These are phyloP conservation scores for Cotesia chilonis DNA, from an alignment of 1,140 invertebrate genomes.

Conservation along the genomic window DNA sequence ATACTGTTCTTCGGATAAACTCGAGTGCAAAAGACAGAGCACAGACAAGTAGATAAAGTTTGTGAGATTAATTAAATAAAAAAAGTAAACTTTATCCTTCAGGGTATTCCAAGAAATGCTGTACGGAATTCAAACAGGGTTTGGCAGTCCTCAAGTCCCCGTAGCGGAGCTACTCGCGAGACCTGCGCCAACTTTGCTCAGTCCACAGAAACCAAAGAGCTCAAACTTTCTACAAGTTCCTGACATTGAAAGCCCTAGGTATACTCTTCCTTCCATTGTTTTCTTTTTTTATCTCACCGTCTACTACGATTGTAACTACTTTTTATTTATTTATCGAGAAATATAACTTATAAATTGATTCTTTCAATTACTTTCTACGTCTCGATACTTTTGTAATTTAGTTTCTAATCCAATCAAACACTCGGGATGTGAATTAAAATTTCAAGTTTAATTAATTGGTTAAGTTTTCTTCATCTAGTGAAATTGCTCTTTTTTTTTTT, in stretches of 20 bases:
- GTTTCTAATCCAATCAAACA: no score
- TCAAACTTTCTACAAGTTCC: constrained; percentile 91
- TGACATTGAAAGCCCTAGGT: constrained; percentile 74
- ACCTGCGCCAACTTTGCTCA: constrained; percentile 83
- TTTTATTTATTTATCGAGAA: not conserved
- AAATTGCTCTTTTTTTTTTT: no score
- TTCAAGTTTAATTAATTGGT: no score
- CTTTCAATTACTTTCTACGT: no score
- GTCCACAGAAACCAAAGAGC: constrained; percentile 87
- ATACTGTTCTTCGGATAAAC: no score
- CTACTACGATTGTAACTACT: not conserved
- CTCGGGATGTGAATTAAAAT: no score
- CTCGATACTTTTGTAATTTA: no score
- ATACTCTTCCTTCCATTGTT: constrained; percentile 39
- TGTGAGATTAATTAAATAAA: constrained; percentile 1
- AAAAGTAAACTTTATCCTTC: not conserved
- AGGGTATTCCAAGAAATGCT: constrained; percentile 92
- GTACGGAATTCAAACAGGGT: constrained; percentile 92
- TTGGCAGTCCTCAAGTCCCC: constrained; percentile 91
- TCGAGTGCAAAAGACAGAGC: no score
- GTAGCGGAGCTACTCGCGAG: constrained; percentile 86
- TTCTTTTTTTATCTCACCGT: constrained; percentile 12
- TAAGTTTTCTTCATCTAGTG: no score
- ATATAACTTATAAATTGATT: not conserved
- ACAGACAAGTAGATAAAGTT: not conserved